Evolutionary conservation across 2,797 vertebrate genomes (phyloP).

Genomic region (Zalophus californianus): DNA sequence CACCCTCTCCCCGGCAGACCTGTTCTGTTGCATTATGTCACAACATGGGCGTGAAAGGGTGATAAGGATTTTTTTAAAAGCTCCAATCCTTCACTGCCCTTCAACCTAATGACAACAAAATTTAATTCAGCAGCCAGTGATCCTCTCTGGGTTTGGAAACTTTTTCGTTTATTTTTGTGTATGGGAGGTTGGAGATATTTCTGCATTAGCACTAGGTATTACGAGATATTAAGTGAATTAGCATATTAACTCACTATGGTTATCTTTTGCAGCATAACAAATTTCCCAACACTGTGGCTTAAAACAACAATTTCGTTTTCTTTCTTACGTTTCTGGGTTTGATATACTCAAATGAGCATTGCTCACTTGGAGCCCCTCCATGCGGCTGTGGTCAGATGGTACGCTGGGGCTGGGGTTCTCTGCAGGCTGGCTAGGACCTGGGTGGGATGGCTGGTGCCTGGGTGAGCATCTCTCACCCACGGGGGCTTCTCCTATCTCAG

Average conservation of each 20-base stretch:
- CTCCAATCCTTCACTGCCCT: background rate
- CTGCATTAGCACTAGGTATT: background rate
- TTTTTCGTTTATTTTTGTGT: background rate
- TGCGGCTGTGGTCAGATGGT: background rate
- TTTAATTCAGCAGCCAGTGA: background rate
- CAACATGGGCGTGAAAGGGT: background rate
- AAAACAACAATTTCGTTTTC: background rate
- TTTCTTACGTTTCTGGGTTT: background rate
- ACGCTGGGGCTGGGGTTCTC: background rate
- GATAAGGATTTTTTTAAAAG: background rate
- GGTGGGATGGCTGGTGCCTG: background rate
- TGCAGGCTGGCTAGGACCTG: background rate
- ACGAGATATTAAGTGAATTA: background rate
- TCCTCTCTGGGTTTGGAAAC: background rate
- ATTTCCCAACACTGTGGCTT: background rate
- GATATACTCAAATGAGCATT: background rate
- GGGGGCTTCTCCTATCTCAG: background rate
- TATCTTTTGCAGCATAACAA: background rate
- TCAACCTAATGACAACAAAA: background rate
- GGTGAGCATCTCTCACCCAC: background rate
- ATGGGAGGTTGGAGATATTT: background rate
- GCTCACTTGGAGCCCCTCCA: background rate
- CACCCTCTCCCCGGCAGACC: background rate
- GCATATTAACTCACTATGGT: background rate
- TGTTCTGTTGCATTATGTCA: background rate